These are phyloP conservation scores for Aspidiotus destructor DNA, from an alignment of 2,888 invertebrate genomes.

Conservation along the genomic window DNA sequence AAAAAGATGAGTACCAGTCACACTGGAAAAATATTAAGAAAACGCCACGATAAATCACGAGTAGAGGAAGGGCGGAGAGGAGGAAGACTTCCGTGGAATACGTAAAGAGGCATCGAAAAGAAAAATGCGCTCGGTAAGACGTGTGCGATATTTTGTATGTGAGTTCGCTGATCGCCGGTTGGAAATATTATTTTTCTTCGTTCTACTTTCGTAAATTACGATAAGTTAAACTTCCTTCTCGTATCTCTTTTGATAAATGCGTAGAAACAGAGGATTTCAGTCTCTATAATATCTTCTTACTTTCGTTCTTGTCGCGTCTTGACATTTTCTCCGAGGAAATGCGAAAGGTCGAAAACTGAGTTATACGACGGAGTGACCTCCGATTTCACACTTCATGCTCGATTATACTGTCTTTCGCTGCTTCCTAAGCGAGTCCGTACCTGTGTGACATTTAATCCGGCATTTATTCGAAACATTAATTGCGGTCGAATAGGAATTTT, in stretches of 20 bases:
- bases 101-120: slow-evolving; percentile 22
- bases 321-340: slow-evolving; percentile 5
- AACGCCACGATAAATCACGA: slow-evolving; percentile 25
- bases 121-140: slow-evolving; percentile 8
- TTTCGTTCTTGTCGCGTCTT: too few relatives aligned
- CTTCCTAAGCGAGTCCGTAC: not conserved
- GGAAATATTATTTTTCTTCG: slow-evolving; percentile 23
- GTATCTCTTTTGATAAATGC: slow-evolving; percentile 27
- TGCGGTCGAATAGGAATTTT: too few relatives aligned
- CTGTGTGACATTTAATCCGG: too few relatives aligned
- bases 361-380: slow-evolving; percentile 26
- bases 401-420: slow-evolving; percentile 2
- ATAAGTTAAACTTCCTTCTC: too few relatives aligned
- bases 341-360: slow-evolving; percentile 21
- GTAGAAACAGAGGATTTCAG: not conserved
- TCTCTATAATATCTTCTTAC: too few relatives aligned
- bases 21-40: slow-evolving; percentile 13
- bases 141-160: slow-evolving; percentile 20
- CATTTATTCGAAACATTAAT: too few relatives aligned
- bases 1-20: slow-evolving; percentile 1
- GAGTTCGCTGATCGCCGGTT: slow-evolving; percentile 15
- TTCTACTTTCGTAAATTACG: not conserved
- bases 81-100: slow-evolving; percentile 23
- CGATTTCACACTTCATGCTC: slow-evolving; percentile 30
- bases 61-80: too few relatives aligned